Base-by-base conservation (phyloP, 2,113 vertebrate genomes). In the Serilophus lunatus region DNA sequence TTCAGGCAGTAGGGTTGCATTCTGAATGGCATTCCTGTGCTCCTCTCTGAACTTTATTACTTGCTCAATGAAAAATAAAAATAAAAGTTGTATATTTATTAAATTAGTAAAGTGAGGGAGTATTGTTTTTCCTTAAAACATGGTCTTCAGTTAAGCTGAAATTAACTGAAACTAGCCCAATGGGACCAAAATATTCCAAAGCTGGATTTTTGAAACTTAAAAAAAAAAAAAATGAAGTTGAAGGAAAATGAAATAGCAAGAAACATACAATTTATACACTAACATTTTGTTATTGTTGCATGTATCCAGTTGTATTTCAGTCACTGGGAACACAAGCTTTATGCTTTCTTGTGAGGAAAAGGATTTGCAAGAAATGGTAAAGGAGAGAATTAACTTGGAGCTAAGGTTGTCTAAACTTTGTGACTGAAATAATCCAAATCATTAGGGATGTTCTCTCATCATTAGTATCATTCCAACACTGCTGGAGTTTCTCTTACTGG, bases 191-290 rank as follows among this genome's bases (percentile, higher is more conserved):
- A 65, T 57, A 70, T 50, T 97, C 23, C 71, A 96, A 97, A 97
- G 77, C 17, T 80, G 54, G 93, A 78, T 76, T 95, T 98, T 94
- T 97, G 82, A 94, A 92, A 63, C 83, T 97, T 90, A 85, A 90
- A 94, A 90, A 96, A 94, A 93, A 97, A 97, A 50, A 40, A 53
- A 77, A 92, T 76, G 87, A 71, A 94, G 70, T 75, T n/a, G 53
- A 87, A 95, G 26, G 80, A 66, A 93, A 94, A 77, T 4, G 45
- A 84, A 89, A 96, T 96, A 94, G 63, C 47, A 91, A 42, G 64
- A 74, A 79, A 92, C 75, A 76, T 74, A 56, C 47, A 85, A 79
- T 76, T 93, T 38, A 69, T 44, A 36, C 44, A 31, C 28, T 84
- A 90, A 90, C 68, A 66, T 95, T 97, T 81, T 79, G 38, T 24